Percentiles rank a stretch among this genome's conserved stretches.
phyloP scores from a whole-genome alignment of 2,888 invertebrate genomes.

The Lasiommata megera region DNA sequence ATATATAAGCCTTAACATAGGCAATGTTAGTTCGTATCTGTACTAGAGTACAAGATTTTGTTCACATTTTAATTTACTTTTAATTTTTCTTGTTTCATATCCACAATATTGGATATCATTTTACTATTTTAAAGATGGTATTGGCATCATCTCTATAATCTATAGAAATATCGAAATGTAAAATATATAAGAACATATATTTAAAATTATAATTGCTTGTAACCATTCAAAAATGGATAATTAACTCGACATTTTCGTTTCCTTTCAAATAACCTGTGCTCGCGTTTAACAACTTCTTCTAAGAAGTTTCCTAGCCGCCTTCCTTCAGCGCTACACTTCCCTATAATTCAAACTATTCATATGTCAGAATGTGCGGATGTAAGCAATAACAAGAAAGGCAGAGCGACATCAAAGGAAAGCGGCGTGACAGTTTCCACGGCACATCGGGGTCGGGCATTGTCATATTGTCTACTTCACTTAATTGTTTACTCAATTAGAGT shows the following conservation, averaged over 20 bases:
- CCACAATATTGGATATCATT: no score
- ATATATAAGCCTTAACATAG: no score
- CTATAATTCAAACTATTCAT: conserved; percentile 31
- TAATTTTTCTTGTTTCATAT: no score
- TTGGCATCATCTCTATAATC: no score
- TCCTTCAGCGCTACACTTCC: conserved; percentile 14
- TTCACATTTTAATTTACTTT: no score
- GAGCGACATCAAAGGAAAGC: conserved; percentile 70
- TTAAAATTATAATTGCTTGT: no score
- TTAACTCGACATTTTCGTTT: background rate
- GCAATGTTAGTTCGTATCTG: no score
- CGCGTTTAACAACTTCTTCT: background rate
- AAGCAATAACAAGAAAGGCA: conserved; percentile 44
- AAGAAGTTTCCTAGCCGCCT: conserved; percentile 10
- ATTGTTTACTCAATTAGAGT: conserved; percentile 40
- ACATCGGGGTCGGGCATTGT: conserved; percentile 65
- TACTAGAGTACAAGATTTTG: no score
- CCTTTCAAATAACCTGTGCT: background rate
- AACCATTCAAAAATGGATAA: no score
- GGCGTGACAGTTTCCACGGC: conserved; percentile 74
- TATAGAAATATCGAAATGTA: no score
- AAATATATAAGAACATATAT: no score
- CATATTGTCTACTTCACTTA: conserved; percentile 58
- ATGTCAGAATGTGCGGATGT: conserved; percentile 29
- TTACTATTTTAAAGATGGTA: no score